Base-by-base conservation (phyloP, 2,113 vertebrate species). In the Chionodraco myersi region DNA sequence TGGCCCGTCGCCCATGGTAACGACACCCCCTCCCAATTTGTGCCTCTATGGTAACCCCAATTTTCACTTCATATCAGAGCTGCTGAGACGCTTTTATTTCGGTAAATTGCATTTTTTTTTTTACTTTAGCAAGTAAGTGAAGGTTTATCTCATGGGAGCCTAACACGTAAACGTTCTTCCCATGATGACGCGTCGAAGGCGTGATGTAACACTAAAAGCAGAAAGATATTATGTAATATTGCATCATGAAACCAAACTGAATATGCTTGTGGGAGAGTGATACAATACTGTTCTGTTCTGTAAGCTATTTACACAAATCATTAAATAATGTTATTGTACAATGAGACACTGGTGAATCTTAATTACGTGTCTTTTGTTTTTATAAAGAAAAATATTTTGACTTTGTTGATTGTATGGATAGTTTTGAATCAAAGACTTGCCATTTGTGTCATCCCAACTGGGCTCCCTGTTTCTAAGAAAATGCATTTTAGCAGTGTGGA, bases 1-100 rank as follows among this genome's bases (percentile, higher is more conserved):
- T 41, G 34, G 74, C 75, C 83, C 4, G 78, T 90, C 58, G 36
- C 83, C 82, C 86, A 72, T 92, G 79, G 91, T 82, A 91, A 92
- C 88, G 2, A 61, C 83, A 85, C 79, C 87, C 69, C 53, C 72
- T 78, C 53, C 71, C 48, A 3, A 23, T 59, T 56, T 54, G 71
- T 79, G 79, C 81, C 83, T 80, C 85, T 59, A 70, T 68, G 72
- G 66, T 80, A 86, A 85, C 85, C 69, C 88, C 72, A 52, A 81
- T 86, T 89, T 87, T 82, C 70, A 76, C 68, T 80, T 74, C 65
- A 56, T 71, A 72, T 74, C 56, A 52, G 75, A 78, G 85, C 61
- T 34, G 47, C 41, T n/a, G 72, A 45, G 51, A 54, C 12, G 53
- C 83, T 80, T 64, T 81, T 14, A 48, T 79, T 57, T 52, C 52